These are phyloP conservation scores for Meiosimyza decipiens DNA, from an alignment of 2,888 invertebrate species.

Conservation along the genomic window DNA sequence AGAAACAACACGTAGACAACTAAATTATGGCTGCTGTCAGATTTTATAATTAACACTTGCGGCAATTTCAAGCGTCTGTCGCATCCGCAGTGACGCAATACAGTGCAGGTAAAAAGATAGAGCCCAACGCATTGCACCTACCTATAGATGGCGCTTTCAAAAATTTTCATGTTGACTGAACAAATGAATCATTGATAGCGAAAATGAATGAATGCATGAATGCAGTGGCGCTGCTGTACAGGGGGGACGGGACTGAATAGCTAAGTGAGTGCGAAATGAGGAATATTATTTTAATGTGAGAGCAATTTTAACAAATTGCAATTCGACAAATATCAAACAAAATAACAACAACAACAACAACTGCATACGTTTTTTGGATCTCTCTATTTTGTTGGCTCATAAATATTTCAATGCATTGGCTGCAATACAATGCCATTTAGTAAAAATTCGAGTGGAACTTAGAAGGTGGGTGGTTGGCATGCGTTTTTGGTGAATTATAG, in stretches of 20 bases:
- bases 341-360: conserved; percentile 14
- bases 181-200: conserved; percentile 7
- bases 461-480: neutral
- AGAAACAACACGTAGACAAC: conserved; percentile 33
- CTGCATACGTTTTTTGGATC: neutral
- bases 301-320: conserved; percentile 26
- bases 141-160: neutral
- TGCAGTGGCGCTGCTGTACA: too few species aligned
- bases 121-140: conserved; percentile 10
- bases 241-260: neutral
- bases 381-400: conserved; percentile 29
- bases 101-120: conserved; percentile 1
- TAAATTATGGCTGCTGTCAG: conserved; percentile 49
- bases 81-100: conserved; percentile 8
- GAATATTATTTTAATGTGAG: conserved; percentile 29
- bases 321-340: neutral
- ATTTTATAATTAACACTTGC: conserved; percentile 49
- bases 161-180: neutral
- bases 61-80: conserved; percentile 15
- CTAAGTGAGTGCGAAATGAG: conserved; percentile 19
- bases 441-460: neutral
- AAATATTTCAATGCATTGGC: conserved; percentile 22
- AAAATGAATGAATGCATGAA: conserved; percentile 10
- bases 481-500: neutral
- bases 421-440: neutral